Conservation (phyloP, 2,888 invertebrate species). For the Aspidapion aeneum region DNA sequence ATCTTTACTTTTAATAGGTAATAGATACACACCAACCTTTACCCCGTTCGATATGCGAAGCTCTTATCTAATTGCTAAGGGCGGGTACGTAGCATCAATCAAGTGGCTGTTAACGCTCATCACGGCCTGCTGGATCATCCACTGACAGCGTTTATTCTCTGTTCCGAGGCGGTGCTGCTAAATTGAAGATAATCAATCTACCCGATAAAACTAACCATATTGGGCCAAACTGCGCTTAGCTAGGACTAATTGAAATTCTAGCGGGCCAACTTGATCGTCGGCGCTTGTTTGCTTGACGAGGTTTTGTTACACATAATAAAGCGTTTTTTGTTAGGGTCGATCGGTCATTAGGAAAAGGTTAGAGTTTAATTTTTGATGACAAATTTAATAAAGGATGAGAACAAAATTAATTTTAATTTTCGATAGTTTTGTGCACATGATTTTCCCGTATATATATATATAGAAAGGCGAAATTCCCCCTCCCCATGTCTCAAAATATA, state of each 20-base stretch:
- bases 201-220: slow-evolving; percentile 27
- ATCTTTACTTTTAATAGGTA: too few species aligned
- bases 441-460: too few species aligned
- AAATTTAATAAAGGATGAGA: neutral
- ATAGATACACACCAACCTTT: too few species aligned
- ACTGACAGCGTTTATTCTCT: slow-evolving; percentile 27
- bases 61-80: slow-evolving; percentile 27
- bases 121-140: slow-evolving; percentile 34
- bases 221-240: slow-evolving; percentile 20
- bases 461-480: too few species aligned
- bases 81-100: slow-evolving; percentile 43
- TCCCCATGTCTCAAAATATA: too few species aligned
- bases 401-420: too few species aligned
- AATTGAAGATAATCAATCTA: slow-evolving; percentile 41
- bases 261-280: neutral
- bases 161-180: slow-evolving; percentile 28
- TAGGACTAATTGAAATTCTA: slow-evolving; percentile 1
- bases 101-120: slow-evolving; percentile 45
- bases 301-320: neutral
- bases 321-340: neutral
- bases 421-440: too few species aligned
- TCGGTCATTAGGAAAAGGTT: neutral
- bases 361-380: neutral
- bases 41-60: too few species aligned
- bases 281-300: neutral